phyloP scores from a whole-genome alignment of 2,113 vertebrate genomes.

The Glaucomys volans region DNA sequence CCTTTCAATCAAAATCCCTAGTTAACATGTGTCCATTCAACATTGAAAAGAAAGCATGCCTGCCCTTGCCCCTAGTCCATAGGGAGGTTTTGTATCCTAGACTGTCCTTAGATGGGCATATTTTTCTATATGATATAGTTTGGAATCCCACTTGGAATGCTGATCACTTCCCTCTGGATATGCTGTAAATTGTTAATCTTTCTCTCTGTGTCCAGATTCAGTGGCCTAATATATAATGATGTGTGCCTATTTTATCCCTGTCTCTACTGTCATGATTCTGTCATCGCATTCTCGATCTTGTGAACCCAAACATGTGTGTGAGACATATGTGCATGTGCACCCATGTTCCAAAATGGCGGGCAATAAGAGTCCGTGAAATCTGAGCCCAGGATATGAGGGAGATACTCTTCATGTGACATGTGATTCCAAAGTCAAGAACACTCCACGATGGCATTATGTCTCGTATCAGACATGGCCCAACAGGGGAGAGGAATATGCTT shows the following conservation, averaged over 20 bases:
- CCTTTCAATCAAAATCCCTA: not conserved
- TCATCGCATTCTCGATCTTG: not conserved
- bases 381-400: not conserved
- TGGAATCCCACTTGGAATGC: not conserved
- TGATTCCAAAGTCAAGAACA: not conserved
- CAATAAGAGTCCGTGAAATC: slow-evolving; percentile 42
- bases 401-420: slow-evolving; percentile 33
- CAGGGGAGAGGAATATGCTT: slow-evolving; percentile 72
- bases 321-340: not conserved
- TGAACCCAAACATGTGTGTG: not conserved
- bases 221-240: not conserved
- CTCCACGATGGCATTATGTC: not conserved
- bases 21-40: not conserved
- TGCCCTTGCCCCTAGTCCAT: not conserved
- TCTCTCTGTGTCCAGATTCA: not conserved
- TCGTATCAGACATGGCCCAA: slow-evolving; percentile 51
- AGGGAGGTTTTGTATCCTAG: not conserved
- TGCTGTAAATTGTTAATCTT: not conserved
- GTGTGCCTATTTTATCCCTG: not conserved
- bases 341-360: not conserved
- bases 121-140: not conserved
- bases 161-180: not conserved
- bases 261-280: not conserved
- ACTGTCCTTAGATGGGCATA: not conserved
- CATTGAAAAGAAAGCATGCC: not conserved